phyloP scores from a whole-genome alignment of 2,888 invertebrate species.

The Agonum fuliginosum region DNA sequence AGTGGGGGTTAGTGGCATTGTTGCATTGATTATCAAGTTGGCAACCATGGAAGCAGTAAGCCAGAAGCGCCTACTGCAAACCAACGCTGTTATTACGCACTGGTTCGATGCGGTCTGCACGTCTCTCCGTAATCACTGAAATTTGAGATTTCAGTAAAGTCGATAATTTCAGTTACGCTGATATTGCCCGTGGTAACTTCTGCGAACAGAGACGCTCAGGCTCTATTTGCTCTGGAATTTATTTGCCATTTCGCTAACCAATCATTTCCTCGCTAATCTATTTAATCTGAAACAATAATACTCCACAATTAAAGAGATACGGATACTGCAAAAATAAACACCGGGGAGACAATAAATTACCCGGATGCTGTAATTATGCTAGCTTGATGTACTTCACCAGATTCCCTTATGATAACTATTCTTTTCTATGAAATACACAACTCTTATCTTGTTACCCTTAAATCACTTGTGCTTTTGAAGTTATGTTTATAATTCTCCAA shows the following conservation, averaged over 20 bases:
- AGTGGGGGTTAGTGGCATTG: background rate
- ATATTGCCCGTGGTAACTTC: slow-evolving; percentile 49
- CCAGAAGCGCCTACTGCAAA: slow-evolving; percentile 40
- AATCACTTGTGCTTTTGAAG: too few species aligned
- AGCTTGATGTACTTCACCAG: background rate
- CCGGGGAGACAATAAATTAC: slow-evolving; percentile 16
- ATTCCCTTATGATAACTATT: background rate
- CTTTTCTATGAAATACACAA: slow-evolving; percentile 16
- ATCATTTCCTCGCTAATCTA: slow-evolving; percentile 34
- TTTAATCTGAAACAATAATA: slow-evolving; percentile 41
- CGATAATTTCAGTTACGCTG: slow-evolving; percentile 52
- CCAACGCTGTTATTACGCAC: slow-evolving; percentile 40
- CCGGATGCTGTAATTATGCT: slow-evolving; percentile 30
- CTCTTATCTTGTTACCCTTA: too few species aligned
- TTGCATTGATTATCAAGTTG: slow-evolving; percentile 26
- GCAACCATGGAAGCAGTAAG: slow-evolving; percentile 37
- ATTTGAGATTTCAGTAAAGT: slow-evolving; percentile 57
- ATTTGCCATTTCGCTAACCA: slow-evolving; percentile 47
- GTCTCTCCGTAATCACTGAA: slow-evolving; percentile 55
- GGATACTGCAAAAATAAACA: slow-evolving; percentile 37
- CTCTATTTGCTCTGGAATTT: slow-evolving; percentile 55
- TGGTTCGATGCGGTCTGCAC: slow-evolving; percentile 21
- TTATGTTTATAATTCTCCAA: too few species aligned
- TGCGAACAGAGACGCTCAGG: background rate
- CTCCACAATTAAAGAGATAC: slow-evolving; percentile 41